Percentiles rank a stretch among this genome's conserved stretches.
phyloP scores from a whole-genome alignment of 2,888 invertebrate species.

The Trachelus iudaicus region DNA sequence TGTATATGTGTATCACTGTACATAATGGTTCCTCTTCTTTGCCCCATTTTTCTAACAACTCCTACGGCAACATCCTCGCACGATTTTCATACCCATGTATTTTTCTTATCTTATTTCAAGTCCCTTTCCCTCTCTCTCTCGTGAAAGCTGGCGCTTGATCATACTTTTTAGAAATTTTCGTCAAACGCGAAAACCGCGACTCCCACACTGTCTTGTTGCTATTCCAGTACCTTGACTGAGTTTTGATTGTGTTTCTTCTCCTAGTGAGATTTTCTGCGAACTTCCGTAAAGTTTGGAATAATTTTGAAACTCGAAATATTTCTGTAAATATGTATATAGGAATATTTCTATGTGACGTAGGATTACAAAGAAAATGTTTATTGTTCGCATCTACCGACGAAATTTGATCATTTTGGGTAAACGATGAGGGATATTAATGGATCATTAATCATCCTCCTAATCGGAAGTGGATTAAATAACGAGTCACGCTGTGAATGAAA shows the following conservation, averaged over 20 bases:
- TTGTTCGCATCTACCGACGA: not conserved
- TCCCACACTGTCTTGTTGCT: not conserved
- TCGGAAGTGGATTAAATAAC: not conserved
- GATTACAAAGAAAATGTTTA: not conserved
- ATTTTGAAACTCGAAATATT: not conserved
- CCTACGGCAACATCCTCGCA: not conserved
- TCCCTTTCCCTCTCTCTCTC: not conserved
- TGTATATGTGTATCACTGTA: too few relatives aligned
- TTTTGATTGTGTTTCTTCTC: not conserved
- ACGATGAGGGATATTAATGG: not conserved
- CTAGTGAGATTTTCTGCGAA: not conserved
- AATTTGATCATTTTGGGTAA: not conserved
- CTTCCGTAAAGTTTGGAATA: not conserved
- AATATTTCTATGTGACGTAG: not conserved
- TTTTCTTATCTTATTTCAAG: slow-evolving; percentile 19
- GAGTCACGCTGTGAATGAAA: not conserved
- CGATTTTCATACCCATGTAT: not conserved
- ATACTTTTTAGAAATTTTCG: not conserved
- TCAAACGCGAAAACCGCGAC: not conserved
- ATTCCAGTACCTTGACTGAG: not conserved
- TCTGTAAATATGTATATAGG: not conserved
- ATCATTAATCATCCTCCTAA: not conserved
- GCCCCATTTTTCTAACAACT: not conserved
- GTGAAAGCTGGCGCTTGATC: not conserved
- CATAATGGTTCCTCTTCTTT: not conserved